Percentiles rank a stretch among this genome's conserved stretches.
Evolutionary conservation across 2,113 vertebrate species (phyloP).

Genomic region (Entomyzon cyanotis): DNA sequence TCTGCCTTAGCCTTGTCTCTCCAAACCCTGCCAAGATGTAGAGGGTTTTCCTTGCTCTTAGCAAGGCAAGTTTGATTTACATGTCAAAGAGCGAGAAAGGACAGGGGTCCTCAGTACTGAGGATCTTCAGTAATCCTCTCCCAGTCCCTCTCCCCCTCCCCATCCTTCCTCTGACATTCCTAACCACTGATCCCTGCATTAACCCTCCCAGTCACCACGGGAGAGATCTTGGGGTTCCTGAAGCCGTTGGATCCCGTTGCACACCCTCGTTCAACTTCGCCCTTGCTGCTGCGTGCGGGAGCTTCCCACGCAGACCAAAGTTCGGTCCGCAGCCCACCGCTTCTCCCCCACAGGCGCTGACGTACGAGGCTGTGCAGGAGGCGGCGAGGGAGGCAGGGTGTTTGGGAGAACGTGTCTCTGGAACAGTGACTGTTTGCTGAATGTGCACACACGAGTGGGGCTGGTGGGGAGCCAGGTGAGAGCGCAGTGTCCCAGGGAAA

Average conservation of each 20-base stretch:
- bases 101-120: not conserved
- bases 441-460: not conserved
- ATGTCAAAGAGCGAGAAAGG: not conserved
- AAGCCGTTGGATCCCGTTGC: not conserved
- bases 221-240: not conserved
- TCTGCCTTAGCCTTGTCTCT: not conserved
- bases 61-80: conserved; percentile 13
- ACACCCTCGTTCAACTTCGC: not conserved
- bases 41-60: not conserved
- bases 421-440: not conserved
- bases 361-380: conserved; percentile 31
- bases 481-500: not conserved
- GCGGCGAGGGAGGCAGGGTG: conserved; percentile 38
- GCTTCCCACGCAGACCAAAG: conserved; percentile 52
- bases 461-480: not conserved
- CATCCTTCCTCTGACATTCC: not conserved
- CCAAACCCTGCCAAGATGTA: not conserved
- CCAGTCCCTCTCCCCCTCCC: not conserved
- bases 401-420: conserved; percentile 24
- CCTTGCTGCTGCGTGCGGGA: conserved; percentile 48
- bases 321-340: conserved; percentile 40
- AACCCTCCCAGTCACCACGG: not conserved
- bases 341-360: conserved; percentile 47
- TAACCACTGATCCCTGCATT: accelerated
- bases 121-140: not conserved